phyloP scores from a whole-genome alignment of 2,888 invertebrate species.

The Coleophora deauratella region DNA sequence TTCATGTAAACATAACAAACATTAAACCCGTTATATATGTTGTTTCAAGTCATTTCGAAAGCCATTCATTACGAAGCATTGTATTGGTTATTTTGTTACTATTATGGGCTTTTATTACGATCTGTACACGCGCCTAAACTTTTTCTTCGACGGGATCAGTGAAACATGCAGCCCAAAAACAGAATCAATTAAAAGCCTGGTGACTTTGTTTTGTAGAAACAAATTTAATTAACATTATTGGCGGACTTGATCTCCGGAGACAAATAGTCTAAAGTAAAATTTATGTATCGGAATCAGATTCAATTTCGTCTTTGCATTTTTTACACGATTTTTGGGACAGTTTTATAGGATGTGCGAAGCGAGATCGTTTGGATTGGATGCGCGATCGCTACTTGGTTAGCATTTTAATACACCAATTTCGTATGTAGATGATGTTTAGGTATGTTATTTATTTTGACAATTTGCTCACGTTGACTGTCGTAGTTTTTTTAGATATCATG shows the following conservation, averaged over 20 bases:
- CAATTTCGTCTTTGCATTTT: constrained; percentile 71
- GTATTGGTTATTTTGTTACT: constrained; percentile 43
- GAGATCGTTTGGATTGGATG: constrained; percentile 37
- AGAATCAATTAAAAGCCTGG: constrained; percentile 53
- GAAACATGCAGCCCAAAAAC: constrained; percentile 19
- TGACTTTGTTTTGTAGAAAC: constrained; percentile 54
- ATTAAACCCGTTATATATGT: constrained; percentile 67
- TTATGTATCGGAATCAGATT: constrained; percentile 74
- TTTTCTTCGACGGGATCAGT: too few relatives aligned
- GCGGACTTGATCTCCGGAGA: constrained; percentile 64
- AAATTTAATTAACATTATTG: constrained; percentile 69
- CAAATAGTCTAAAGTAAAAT: constrained; percentile 71
- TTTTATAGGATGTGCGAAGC: constrained; percentile 36
- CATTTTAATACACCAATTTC: constrained; percentile 28
- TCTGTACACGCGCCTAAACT: too few relatives aligned
- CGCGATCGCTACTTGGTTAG: constrained; percentile 21
- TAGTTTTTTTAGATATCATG: too few relatives aligned
- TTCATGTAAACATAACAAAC: constrained; percentile 71
- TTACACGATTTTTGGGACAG: constrained; percentile 61
- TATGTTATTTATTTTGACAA: neutral
- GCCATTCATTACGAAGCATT: constrained; percentile 56
- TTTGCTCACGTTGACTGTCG: neutral
- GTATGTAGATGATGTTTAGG: neutral
- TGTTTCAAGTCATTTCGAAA: constrained; percentile 70
- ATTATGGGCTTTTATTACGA: constrained; percentile 41